Percentiles rank a stretch among this genome's conserved stretches.
Evolutionary conservation across 2,888 invertebrate species (phyloP).

Genomic region (Prostheceraeus crozeri): DNA sequence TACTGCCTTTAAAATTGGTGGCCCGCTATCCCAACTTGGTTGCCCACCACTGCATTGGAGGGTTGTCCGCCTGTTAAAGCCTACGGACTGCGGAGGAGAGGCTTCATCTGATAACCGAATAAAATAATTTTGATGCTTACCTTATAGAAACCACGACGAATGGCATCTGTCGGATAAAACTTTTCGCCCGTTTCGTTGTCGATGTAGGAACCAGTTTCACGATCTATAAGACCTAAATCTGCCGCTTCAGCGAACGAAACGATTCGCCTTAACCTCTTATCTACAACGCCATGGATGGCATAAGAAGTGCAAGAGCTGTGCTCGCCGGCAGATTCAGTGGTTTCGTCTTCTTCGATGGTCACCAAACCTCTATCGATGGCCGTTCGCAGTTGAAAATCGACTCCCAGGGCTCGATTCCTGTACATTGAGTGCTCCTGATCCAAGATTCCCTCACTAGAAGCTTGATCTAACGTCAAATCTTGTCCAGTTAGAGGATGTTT

Average conservation of each 20-base stretch:
- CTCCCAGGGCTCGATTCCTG: background rate
- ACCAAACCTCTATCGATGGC: slow-evolving; percentile 5
- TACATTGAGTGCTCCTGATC: slow-evolving; percentile 5
- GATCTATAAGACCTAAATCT: background rate
- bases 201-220: slow-evolving; percentile 10
- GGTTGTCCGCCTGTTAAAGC: too few species aligned
- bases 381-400: slow-evolving; percentile 1
- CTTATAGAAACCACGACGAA: background rate
- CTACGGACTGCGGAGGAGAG: too few species aligned
- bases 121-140: too few species aligned
- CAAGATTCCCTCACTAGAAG: background rate
- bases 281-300: background rate
- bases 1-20: too few species aligned
- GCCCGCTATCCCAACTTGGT: too few species aligned
- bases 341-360: slow-evolving; percentile 1
- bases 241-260: slow-evolving; percentile 1
- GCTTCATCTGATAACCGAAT: too few species aligned
- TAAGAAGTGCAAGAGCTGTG: background rate
- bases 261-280: background rate
- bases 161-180: slow-evolving; percentile 17
- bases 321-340: background rate
- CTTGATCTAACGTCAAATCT: background rate
- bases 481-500: background rate
- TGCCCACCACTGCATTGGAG: too few species aligned
- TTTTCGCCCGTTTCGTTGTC: slow-evolving; percentile 1